Percentiles rank a stretch among this genome's conserved stretches.
Evolutionary conservation across 2,113 vertebrate species (phyloP).

Genomic region (Tachysurus fulvidraco): DNA sequence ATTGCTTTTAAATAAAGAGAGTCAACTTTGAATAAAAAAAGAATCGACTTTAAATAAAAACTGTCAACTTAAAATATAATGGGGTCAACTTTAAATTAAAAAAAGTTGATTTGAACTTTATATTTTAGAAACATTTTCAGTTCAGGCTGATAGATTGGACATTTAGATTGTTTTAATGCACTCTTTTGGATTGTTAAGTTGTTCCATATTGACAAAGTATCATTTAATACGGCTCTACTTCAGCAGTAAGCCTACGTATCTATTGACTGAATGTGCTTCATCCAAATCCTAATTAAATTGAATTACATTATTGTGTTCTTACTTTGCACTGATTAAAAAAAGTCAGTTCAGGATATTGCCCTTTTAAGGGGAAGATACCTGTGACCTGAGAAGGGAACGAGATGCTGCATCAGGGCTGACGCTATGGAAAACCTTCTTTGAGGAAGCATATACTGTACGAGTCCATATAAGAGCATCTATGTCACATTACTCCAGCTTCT

Average conservation of each 20-base stretch:
- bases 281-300: background rate
- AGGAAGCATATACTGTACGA: no score
- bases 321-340: background rate
- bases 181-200: conserved; percentile 22
- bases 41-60: no score
- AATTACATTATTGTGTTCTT: background rate
- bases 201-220: background rate
- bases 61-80: no score
- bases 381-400: background rate
- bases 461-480: no score
- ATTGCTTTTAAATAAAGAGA: no score
- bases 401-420: no score
- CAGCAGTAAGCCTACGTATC: background rate
- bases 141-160: background rate
- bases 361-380: background rate
- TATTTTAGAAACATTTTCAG: background rate
- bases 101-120: no score
- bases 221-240: conserved; percentile 41
- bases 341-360: background rate
- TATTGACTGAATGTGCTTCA: background rate
- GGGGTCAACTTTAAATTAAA: no score
- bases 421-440: no score
- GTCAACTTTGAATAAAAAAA: no score
- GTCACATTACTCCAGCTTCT: no score
- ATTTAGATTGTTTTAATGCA: background rate